Conservation (phyloP, 1,140 invertebrate genomes). For the Drosophila melanica region DNA sequence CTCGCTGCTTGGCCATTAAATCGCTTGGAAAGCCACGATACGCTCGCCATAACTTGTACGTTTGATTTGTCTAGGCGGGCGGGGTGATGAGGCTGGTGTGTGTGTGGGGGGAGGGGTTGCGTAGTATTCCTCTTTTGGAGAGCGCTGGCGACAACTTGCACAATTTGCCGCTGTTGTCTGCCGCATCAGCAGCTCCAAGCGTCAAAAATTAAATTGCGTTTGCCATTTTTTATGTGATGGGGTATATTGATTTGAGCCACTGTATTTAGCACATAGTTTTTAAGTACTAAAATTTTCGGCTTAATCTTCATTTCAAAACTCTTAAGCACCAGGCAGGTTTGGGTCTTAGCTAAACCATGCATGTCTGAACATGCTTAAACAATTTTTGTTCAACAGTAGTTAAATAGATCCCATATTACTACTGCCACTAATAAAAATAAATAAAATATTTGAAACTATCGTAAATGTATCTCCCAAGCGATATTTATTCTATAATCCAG, state of each 20-base stretch:
- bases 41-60: constrained; percentile 41
- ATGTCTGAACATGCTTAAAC: no score
- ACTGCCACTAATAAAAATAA: no score
- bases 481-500: no score
- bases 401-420: no score
- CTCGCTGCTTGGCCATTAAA: constrained; percentile 56
- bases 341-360: no score
- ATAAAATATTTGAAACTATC: no score
- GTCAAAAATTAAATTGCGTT: constrained; percentile 54
- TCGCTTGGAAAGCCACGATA: constrained; percentile 57
- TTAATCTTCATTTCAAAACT: background rate
- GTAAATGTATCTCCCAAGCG: no score
- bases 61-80: constrained; percentile 29
- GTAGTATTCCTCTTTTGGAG: background rate
- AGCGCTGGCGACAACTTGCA: constrained; percentile 27
- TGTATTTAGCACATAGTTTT: background rate
- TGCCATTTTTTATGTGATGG: constrained; percentile 23
- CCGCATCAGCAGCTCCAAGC: constrained; percentile 36
- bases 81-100: background rate
- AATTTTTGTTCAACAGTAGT: no score
- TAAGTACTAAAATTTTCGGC: no score
- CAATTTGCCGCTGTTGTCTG: constrained; percentile 41
- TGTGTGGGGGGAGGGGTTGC: background rate
- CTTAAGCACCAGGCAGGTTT: background rate
- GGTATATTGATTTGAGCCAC: background rate